These are phyloP conservation scores for Geodia barretti DNA, from an alignment of 37 sponge, comb jelly and placozoan genomes.

Conservation along the genomic window DNA sequence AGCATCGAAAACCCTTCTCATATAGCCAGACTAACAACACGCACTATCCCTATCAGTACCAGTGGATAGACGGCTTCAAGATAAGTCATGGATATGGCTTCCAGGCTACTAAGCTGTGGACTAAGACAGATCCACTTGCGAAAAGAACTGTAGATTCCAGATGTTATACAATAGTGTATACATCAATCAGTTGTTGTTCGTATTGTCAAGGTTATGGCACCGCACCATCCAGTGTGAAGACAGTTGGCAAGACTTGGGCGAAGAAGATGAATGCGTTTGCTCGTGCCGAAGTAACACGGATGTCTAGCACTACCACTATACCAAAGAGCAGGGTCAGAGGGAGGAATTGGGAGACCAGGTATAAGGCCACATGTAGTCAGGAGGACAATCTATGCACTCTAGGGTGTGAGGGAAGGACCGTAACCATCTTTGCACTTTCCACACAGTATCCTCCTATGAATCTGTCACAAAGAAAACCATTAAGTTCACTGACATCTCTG, in stretches of 20 bases:
- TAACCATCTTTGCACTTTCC: constrained; percentile 47
- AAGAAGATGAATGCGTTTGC: constrained; percentile 78
- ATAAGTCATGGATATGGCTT: constrained; percentile 26
- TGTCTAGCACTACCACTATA: constrained; percentile 49
- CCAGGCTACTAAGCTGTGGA: constrained; percentile 6
- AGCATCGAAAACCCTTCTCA: no score
- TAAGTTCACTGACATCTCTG: no score
- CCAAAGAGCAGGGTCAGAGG: constrained; percentile 43
- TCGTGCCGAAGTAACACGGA: constrained; percentile 60
- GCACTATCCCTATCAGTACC: constrained; percentile 12
- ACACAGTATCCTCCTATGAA: constrained; percentile 57
- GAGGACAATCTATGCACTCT: no score
- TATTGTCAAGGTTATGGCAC: no score
- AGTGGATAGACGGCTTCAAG: constrained; percentile 49
- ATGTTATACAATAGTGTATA: constrained; percentile 22
- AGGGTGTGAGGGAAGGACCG: constrained; percentile 37
- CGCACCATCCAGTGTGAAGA: constrained; percentile 42
- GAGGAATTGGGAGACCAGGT: no score
- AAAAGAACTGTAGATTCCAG: constrained; percentile 68
- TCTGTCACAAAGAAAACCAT: no score
- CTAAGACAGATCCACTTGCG: constrained; percentile 29
- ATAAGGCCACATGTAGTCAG: no score
- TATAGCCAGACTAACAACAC: no score
- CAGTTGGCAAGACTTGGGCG: constrained; percentile 55
- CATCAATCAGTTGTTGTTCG: background rate